Percentiles rank a stretch among this genome's conserved stretches.
Conservation (phyloP, 2,113 vertebrate species). For the Clinocottus analis region DNA sequence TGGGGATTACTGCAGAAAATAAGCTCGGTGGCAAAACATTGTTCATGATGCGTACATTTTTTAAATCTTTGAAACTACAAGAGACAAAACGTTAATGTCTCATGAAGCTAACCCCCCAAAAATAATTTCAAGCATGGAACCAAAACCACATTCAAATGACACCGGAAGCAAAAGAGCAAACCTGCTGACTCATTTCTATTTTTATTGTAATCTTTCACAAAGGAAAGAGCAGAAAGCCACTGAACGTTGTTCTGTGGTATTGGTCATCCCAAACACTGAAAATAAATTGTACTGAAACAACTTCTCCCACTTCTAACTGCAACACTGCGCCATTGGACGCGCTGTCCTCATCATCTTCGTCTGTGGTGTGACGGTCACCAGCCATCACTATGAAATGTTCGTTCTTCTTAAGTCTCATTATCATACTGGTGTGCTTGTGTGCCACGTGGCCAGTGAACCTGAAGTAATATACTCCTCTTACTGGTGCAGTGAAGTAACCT, state of each 20-base stretch:
- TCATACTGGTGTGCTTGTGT: fast-evolving
- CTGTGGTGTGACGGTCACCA: not conserved
- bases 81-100: not conserved
- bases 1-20: too few relatives aligned
- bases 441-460: conserved; percentile 27
- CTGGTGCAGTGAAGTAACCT: conserved; percentile 58
- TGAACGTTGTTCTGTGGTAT: conserved; percentile 53
- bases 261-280: conserved; percentile 42
- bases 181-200: not conserved
- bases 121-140: too few relatives aligned
- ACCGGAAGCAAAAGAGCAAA: too few relatives aligned
- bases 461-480: conserved; percentile 56
- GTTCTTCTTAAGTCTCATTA: conserved; percentile 9
- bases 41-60: too few relatives aligned
- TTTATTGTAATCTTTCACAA: conserved; percentile 11
- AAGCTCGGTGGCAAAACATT: too few relatives aligned
- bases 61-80: too few relatives aligned
- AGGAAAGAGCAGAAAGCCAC: conserved; percentile 58
- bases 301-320: conserved; percentile 44
- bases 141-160: not conserved
- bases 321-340: conserved; percentile 40
- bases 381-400: not conserved
- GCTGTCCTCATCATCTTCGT: conserved; percentile 32
- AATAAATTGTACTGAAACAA: fast-evolving
- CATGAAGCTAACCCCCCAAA: not conserved